Evolutionary conservation across 37 sponge, comb jelly and placozoan species (phyloP).

Genomic region (Halichondria panicea): DNA sequence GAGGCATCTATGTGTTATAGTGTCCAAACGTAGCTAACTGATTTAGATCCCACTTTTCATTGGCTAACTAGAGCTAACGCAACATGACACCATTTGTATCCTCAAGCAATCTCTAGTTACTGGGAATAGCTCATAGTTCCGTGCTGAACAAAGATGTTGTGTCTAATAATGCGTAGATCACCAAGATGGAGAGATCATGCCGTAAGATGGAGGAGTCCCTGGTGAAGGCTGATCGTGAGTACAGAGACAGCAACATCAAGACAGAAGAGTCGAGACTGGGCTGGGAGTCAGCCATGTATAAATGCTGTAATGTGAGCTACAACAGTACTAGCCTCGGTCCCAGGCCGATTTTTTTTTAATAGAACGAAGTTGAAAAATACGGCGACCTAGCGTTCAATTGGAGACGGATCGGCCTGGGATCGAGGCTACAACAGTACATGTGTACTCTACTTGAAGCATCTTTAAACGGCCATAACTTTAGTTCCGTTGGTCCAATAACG

Average conservation of each 20-base stretch:
- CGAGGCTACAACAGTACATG: no score
- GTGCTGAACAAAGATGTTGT: background rate
- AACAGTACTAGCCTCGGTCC: no score
- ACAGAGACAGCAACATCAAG: slow-evolving; percentile 61
- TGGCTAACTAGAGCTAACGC: no score
- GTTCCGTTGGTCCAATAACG: no score
- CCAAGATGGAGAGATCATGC: slow-evolving; percentile 61
- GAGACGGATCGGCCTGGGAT: background rate
- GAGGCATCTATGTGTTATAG: background rate
- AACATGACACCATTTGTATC: no score
- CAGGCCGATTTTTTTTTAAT: no score
- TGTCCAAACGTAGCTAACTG: no score
- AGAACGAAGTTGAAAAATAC: no score
- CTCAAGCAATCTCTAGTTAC: background rate
- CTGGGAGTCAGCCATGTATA: slow-evolving; percentile 85
- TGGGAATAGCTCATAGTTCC: background rate
- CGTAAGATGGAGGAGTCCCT: slow-evolving; percentile 70
- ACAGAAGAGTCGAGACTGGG: slow-evolving; percentile 68
- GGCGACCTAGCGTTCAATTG: background rate
- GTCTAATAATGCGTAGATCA: no score
- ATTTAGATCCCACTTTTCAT: no score
- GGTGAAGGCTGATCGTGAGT: slow-evolving; percentile 69
- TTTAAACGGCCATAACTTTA: no score
- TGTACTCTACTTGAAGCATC: no score
- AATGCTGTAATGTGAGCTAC: slow-evolving; percentile 63